phyloP scores from a whole-genome alignment of 1,140 invertebrate genomes.

The Parapsyche elsis region DNA sequence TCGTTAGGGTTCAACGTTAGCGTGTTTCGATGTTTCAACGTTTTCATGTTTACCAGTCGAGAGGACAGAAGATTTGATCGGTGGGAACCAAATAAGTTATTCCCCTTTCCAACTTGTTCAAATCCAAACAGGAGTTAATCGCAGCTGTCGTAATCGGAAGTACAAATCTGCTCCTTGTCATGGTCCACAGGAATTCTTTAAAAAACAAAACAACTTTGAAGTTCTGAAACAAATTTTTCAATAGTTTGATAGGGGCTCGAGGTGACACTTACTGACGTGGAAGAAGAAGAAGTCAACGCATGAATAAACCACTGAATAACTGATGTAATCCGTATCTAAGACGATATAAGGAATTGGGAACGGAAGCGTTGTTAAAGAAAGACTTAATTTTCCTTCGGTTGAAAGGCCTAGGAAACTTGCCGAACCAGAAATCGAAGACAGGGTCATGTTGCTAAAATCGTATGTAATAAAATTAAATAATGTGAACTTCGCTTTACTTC shows the following conservation, averaged over 20 bases:
- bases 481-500: too few relatives aligned
- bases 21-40: too few relatives aligned
- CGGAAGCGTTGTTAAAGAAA: slow-evolving; percentile 70
- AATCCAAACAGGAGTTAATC: slow-evolving; percentile 71
- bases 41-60: slow-evolving; percentile 48
- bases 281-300: slow-evolving; percentile 75
- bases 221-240: background rate
- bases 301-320: slow-evolving; percentile 80
- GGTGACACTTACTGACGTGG: slow-evolving; percentile 66
- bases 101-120: slow-evolving; percentile 69
- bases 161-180: slow-evolving; percentile 68
- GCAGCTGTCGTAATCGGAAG: slow-evolving; percentile 70
- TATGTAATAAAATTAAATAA: too few relatives aligned
- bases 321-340: slow-evolving; percentile 82
- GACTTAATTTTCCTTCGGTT: slow-evolving; percentile 70
- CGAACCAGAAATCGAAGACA: slow-evolving; percentile 67
- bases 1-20: too few relatives aligned
- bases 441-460: too few relatives aligned
- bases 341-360: slow-evolving; percentile 78
- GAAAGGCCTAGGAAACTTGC: slow-evolving; percentile 66
- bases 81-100: slow-evolving; percentile 70
- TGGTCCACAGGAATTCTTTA: slow-evolving; percentile 75
- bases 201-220: background rate
- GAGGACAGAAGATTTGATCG: slow-evolving; percentile 73
- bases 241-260: background rate